phyloP scores from a whole-genome alignment of 2,888 invertebrate species.

The Leptinotarsa tumamoca region DNA sequence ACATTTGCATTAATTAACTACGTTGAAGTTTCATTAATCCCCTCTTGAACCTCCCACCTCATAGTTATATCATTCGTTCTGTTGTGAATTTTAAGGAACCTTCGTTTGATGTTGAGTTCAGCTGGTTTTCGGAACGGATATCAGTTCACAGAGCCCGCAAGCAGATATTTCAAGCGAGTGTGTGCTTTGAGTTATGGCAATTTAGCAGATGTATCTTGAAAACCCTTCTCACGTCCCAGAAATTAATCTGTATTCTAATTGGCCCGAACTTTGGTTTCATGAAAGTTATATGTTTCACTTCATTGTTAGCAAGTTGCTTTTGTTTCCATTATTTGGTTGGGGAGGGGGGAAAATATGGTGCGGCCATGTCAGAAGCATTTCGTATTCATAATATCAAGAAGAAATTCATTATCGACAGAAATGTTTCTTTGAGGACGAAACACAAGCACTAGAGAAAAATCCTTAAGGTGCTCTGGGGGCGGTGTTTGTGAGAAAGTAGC shows the following conservation, averaged over 20 bases:
- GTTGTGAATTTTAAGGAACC: neutral
- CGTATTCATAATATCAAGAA: too few relatives aligned
- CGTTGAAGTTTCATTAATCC: neutral
- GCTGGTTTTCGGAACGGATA: neutral
- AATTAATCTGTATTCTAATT: neutral
- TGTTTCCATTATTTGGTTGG: neutral
- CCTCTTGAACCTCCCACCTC: neutral
- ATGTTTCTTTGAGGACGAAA: too few relatives aligned
- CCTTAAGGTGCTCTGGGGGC: too few relatives aligned
- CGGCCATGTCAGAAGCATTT: too few relatives aligned
- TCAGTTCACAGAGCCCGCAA: neutral
- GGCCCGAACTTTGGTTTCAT: neutral
- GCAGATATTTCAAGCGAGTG: neutral
- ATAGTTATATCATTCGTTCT: neutral
- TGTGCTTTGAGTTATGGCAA: constrained; percentile 5
- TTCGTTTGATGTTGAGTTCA: neutral
- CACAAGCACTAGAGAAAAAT: too few relatives aligned
- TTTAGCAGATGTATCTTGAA: constrained; percentile 5
- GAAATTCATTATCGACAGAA: too few relatives aligned
- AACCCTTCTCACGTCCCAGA: constrained; percentile 1
- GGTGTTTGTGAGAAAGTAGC: too few relatives aligned
- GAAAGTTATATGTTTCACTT: neutral
- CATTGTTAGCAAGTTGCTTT: neutral
- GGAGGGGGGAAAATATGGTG: too few relatives aligned
- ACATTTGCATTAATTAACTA: neutral